Evolutionary conservation across 2,888 invertebrate species (phyloP).

Genomic region (Noctua fimbriata): DNA sequence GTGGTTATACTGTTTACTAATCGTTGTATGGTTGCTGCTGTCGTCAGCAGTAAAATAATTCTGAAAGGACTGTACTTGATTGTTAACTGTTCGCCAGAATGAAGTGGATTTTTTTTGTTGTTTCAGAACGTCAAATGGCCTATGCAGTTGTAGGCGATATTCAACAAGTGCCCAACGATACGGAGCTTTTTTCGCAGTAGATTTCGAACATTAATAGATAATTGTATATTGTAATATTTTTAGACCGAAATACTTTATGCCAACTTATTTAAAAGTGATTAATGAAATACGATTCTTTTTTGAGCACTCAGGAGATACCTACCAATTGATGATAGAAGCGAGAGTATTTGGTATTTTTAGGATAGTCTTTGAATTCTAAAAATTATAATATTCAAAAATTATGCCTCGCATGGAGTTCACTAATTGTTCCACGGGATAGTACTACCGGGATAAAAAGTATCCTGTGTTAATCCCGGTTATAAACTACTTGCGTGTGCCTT

Average conservation of each 20-base stretch:
- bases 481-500: no score
- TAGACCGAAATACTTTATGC: neutral
- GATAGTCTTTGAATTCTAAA: no score
- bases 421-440: no score
- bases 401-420: no score
- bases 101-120: neutral
- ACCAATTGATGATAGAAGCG: neutral
- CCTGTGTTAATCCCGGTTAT: no score
- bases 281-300: neutral
- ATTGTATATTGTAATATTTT: neutral
- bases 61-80: neutral
- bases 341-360: neutral
- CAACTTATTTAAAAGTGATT: neutral
- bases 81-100: neutral
- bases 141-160: conserved; percentile 8
- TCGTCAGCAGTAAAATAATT: neutral
- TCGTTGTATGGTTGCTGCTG: neutral
- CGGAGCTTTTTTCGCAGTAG: neutral
- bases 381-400: no score
- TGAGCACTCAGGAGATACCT: neutral
- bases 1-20: no score
- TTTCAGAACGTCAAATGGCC: neutral
- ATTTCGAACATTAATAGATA: neutral
- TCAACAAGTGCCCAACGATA: neutral
- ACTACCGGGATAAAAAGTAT: no score